Conservation (phyloP, 2,797 vertebrate genomes). For the Iguana delicatissima region DNA sequence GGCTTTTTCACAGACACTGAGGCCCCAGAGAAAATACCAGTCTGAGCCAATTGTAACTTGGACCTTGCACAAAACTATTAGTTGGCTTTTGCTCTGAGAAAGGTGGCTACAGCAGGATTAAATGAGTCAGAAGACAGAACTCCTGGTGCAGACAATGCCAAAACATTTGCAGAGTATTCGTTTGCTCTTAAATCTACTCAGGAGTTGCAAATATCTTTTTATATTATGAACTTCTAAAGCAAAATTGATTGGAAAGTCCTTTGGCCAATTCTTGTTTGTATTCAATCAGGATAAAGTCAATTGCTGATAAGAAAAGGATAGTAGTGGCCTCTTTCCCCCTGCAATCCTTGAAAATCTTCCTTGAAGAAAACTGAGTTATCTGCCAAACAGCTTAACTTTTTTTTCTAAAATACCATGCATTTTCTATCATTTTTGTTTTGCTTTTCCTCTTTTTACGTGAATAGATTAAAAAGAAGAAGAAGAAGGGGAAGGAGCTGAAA, state of each 20-base stretch:
- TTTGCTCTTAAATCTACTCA: slow-evolving; percentile 65
- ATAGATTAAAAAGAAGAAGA: slow-evolving; percentile 76
- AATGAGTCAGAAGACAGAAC: slow-evolving; percentile 71
- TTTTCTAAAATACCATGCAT: slow-evolving; percentile 50
- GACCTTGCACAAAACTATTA: slow-evolving; percentile 74
- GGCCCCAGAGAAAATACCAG: slow-evolving; percentile 81
- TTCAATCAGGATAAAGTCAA: slow-evolving; percentile 50
- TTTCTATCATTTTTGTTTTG: slow-evolving; percentile 76
- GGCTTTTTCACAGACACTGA: slow-evolving; percentile 83
- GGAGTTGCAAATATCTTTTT: slow-evolving; percentile 53
- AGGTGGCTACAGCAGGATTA: slow-evolving; percentile 74
- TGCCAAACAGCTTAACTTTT: slow-evolving; percentile 60
- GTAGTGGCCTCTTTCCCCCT: slow-evolving; percentile 65
- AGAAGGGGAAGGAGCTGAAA: slow-evolving; percentile 74
- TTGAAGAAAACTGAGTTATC: slow-evolving; percentile 76
- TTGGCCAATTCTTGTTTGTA: slow-evolving; percentile 35
- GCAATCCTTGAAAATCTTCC: slow-evolving; percentile 62
- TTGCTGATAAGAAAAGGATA: slow-evolving; percentile 66
- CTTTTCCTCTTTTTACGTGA: slow-evolving; percentile 46
- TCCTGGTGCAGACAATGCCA: slow-evolving; percentile 63
- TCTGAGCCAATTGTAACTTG: slow-evolving; percentile 77
- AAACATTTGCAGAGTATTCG: slow-evolving; percentile 56
- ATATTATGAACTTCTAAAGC: slow-evolving; percentile 55
- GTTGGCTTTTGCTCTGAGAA: slow-evolving; percentile 75
- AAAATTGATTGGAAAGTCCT: slow-evolving; percentile 45